Evolutionary conservation across 2,113 vertebrate species (phyloP), one percentile per base, ranked within the genome.

Genomic region (Baryphthengus martii): DNA sequence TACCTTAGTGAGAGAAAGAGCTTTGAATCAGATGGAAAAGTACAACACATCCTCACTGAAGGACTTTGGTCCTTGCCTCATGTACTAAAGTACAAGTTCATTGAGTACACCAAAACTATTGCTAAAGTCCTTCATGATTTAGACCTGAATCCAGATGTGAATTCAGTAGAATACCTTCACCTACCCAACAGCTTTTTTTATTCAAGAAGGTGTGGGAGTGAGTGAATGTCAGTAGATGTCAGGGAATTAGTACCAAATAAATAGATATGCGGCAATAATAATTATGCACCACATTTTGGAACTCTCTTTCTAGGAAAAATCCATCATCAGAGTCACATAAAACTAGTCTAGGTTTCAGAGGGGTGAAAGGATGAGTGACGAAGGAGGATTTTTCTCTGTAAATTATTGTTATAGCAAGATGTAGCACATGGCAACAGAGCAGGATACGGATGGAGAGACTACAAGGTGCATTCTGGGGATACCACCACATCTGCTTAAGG

Each of bases 1-100:
- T 80, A 71, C 68, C 17, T 74, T 55, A 58, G 18, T 73, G 49
- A 66, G 19, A 45, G 44, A 42, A 42, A 8, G n/a, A 44, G 47
- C 33, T 95, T 89, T 91, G 81, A 83, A 66, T 79, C 40, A 50
- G n/a, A 83, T 44, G 67, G 75, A 90, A 90, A 95, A 94, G 35
- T 90, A 91, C 72, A 91, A 80, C 75, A 55, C 8, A 37, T 10
- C 18, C 29, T 74, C 49, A 40, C 37, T 88, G 73, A 50, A 71
- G 33, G 13, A 18, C 9, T 25, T 91, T 83, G 35, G 13, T 25
- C 49, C 58, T 79, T 88, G 37, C 45, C 33, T 85, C 14, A 31
- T 47, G 33, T 56, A 37, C 12, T 15, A 49, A 88, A 93, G 18
- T 28, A 29, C 2, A 66, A 26, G n/a, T 75, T 78, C 75, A 63